Percentiles rank a stretch among this genome's conserved stretches.
These are phyloP conservation scores for Ptilorrhoa leucosticta DNA, from an alignment of 2,113 vertebrate species.

Conservation along the genomic window DNA sequence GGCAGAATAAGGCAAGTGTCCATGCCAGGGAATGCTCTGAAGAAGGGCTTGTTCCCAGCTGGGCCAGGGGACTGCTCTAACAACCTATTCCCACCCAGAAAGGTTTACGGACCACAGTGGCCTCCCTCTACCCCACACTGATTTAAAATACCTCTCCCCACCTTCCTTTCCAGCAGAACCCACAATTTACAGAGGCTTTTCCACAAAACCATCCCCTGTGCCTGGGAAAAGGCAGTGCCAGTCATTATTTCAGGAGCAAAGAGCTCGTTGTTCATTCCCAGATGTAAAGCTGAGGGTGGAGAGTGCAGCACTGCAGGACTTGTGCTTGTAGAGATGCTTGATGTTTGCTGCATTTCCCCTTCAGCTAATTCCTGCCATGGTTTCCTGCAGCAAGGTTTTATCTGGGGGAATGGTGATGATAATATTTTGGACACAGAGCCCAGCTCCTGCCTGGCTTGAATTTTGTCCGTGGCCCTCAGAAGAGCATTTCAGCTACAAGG, in stretches of 20 bases:
- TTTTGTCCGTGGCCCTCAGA: not conserved
- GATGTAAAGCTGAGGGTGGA: not conserved
- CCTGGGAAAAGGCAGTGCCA: not conserved
- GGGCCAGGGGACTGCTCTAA: not conserved
- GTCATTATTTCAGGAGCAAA: not conserved
- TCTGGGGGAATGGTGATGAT: not conserved
- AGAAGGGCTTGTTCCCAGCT: not conserved
- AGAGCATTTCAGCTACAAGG: not conserved
- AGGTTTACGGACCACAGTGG: accelerated
- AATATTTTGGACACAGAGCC: not conserved
- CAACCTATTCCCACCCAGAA: not conserved
- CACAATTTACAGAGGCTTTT: not conserved
- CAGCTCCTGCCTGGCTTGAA: not conserved
- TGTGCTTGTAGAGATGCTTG: not conserved
- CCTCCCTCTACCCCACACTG: not conserved
- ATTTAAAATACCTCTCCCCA: not conserved
- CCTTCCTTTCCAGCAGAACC: not conserved
- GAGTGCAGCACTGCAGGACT: not conserved
- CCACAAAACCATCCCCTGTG: not conserved
- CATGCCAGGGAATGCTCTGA: not conserved
- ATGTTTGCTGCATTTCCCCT: not conserved
- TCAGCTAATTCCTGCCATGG: not conserved
- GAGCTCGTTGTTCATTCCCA: not conserved
- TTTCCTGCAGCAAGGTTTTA: not conserved
- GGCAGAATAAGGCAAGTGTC: not conserved